Base-by-base conservation (phyloP, 2,888 invertebrate genomes). In the Mimumesa dahlbomi region DNA sequence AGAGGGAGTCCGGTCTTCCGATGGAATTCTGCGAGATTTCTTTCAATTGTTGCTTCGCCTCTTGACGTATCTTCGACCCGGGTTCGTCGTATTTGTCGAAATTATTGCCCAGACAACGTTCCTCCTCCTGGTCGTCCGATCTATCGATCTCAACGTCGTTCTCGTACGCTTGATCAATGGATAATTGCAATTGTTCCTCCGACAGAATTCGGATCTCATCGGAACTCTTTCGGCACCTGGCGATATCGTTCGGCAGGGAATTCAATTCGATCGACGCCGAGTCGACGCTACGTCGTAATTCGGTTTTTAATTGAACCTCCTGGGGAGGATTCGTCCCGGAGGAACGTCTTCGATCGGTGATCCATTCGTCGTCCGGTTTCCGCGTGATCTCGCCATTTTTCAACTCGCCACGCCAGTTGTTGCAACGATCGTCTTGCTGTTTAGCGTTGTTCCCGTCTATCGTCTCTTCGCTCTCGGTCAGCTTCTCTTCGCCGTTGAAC, bases 401-500 rank as follows among this genome's bases (percentile, higher is more conserved):
- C 5, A 36, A 7, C 1, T 54, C 54, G 2, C 9, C n/a, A 0
- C 7, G 48, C 22, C 53, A 36, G 11, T 50, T 65, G 9, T 40
- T 34, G 43, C 6, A 14, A 18, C 36, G n/a, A 6, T 22, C 21
- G 0, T 40, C 50, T 11, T 36, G 56, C 0, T 16, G 50, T 9
- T 22, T 36, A 9, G 13, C 36, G 5, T 13, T 56, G 13, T 45
- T 54, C n/a, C 3, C 16, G 6, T 42, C 43, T 14, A 34, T 49
- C 19, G 36, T 36, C 22, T 67, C 64, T 36, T 66, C 75, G 38
- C 58, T 18, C 62, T 18, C 38, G 36, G 38, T 57, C 49, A 74
- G 67, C 42, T 74, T 75, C 22, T 74, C 70, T 58, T 82, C 84
- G 9, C 86, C 83, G 64, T 85, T 87, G 64, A 86, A 85, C 65